phyloP scores from a whole-genome alignment of 2,888 invertebrate genomes.

The Iselma pallidipennis region DNA sequence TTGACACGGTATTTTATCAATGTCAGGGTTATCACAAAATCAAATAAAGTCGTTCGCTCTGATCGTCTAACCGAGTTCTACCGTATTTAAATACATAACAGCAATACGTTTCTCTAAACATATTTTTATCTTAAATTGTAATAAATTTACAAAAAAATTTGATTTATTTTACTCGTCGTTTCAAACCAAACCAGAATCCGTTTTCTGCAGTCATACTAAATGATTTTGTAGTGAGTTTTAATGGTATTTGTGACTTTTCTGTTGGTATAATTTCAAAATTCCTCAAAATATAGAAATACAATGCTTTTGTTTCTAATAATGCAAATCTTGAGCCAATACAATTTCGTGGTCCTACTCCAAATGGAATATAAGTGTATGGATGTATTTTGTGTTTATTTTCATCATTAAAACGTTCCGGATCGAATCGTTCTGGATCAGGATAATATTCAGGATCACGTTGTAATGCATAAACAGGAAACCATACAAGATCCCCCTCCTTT shows the following conservation, averaged over 20 bases:
- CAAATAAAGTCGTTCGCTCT: no score
- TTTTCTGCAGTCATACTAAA: conserved; percentile 33
- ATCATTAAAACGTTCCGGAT: conserved; percentile 55
- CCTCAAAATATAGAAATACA: conserved; percentile 37
- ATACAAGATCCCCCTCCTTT: conserved; percentile 26
- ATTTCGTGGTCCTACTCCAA: conserved; percentile 62
- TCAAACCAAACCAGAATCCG: conserved; percentile 43
- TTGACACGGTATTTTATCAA: no score
- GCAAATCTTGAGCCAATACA: conserved; percentile 61
- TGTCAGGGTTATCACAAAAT: no score
- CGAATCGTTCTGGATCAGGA: conserved; percentile 45
- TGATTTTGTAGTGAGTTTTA: conserved; percentile 29
- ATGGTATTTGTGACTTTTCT: conserved; percentile 40
- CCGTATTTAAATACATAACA: no score
- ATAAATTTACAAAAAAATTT: no score
- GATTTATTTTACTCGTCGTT: conserved; percentile 12
- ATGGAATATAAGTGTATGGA: conserved; percentile 51
- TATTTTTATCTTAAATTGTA: no score
- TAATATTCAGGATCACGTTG: conserved; percentile 42
- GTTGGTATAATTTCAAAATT: conserved; percentile 39
- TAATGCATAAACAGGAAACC: conserved; percentile 38
- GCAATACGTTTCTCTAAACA: no score
- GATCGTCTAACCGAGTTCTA: no score
- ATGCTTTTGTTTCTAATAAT: conserved; percentile 39
- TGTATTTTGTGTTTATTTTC: conserved; percentile 60